Base-by-base conservation (phyloP, 2,797 vertebrate species). In the Chelidonichthys spinosus region DNA sequence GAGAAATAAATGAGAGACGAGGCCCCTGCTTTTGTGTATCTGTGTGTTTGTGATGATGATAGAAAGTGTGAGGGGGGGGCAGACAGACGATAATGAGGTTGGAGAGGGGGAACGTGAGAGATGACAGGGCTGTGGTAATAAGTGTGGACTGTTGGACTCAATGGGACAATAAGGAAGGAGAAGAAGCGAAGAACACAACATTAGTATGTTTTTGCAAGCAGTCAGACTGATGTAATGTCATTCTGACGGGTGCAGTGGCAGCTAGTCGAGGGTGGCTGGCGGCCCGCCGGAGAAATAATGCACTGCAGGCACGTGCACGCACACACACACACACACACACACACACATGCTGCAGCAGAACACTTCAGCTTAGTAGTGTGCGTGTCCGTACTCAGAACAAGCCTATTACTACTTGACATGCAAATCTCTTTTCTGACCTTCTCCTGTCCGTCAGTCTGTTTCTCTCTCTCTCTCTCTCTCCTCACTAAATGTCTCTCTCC, bases 331-430 rank as follows among this genome's bases (percentile, higher is more conserved):
- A 56, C 53, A 47, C 46, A 68, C 55, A 44, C 72, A 61, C 68
- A 69, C 61, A 65, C 46, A 60, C 46, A 66, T 32, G 14, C 77
- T 71, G 63, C 72, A 81, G 72, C 53, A 56, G 58, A 72, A 60
- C 68, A 49, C 84, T 63, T 65, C 63, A 85, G 87, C 83, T 88
- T 79, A 87, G 70, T 17, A 44, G 73, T 43, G 78, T 82, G 76
- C 69, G 42, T 56, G 82, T 84, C 70, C 85, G 71, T 85, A 74
- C 85, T 80, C 74, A 69, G 82, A 82, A 83, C 88, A 90, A 91
- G 85, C 89, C 88, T 88, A 88, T 91, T 88, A 90, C 87, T 90
- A 82, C 87, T 92, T 92, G 88, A 91, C 89, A 92, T 91, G 89
- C 89, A 91, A 92, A 93, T 91, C 91, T 90, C 89, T 87, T 89